A percentile compares a stretch with the other conserved stretches of the same genome.
These are phyloP conservation scores for Maccullochella peelii DNA, from an alignment of 2,113 vertebrate genomes.

Conservation along the genomic window DNA sequence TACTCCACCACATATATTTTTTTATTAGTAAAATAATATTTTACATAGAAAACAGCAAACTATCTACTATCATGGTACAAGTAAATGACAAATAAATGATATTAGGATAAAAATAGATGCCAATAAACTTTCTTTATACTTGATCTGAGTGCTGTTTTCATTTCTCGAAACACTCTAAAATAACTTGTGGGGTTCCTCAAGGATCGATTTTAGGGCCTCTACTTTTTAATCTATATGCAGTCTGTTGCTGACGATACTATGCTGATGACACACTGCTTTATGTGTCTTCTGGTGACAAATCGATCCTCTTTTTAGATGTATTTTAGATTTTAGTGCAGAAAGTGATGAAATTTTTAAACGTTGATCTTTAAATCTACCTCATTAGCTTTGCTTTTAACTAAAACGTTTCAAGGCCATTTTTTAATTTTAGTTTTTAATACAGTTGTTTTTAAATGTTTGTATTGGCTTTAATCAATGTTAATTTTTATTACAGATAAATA, in stretches of 20 bases:
- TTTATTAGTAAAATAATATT: no score
- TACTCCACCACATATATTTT: no score
- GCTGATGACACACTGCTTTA: neutral
- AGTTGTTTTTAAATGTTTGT: neutral
- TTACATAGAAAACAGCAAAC: neutral
- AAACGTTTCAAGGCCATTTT: neutral
- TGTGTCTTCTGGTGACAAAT: neutral
- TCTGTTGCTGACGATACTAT: neutral
- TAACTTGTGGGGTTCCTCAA: neutral
- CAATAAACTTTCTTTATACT: no score
- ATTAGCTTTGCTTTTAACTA: neutral
- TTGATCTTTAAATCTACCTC: no score
- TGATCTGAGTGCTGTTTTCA: no score
- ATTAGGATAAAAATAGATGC: no score
- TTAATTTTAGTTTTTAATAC: neutral
- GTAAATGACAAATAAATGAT: no score
- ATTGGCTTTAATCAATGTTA: neutral
- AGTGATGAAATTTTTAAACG: neutral
- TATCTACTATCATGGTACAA: no score
- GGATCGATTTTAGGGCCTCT: neutral
- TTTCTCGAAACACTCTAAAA: neutral
- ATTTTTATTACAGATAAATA: neutral
- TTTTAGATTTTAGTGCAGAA: neutral
- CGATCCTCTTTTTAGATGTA: neutral
- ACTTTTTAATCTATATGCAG: neutral